Conservation (phyloP, 2,888 invertebrate genomes). For the Cacoxenus indagator region DNA sequence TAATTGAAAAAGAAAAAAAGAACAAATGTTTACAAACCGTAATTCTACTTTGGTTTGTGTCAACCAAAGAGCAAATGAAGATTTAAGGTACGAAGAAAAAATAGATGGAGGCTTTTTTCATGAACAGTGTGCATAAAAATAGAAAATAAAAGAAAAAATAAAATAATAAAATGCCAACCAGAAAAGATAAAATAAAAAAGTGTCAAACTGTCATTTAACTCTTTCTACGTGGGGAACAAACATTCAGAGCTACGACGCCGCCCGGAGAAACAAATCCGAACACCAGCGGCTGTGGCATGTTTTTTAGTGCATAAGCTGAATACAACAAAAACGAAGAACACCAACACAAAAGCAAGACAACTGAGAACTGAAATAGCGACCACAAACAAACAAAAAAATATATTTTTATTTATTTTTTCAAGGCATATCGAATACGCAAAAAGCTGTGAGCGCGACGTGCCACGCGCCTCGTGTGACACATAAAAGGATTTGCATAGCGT, state of each 20-base stretch:
- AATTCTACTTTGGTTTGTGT: not conserved
- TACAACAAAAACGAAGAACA: too few species aligned
- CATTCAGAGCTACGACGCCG: too few species aligned
- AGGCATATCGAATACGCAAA: too few species aligned
- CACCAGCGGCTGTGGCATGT: too few species aligned
- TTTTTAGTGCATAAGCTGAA: too few species aligned
- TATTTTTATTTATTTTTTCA: too few species aligned
- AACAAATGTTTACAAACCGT: not conserved
- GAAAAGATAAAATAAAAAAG: conserved; percentile 32
- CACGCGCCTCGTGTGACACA: conserved; percentile 2
- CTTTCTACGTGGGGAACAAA: conserved; percentile 5
- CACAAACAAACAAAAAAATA: too few species aligned
- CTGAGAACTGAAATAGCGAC: too few species aligned
- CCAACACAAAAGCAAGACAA: too few species aligned
- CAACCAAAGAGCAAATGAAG: not conserved
- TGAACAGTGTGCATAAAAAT: conserved; percentile 10
- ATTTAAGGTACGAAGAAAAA: not conserved
- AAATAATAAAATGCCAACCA: not conserved
- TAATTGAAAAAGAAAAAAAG: too few species aligned
- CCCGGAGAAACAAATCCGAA: too few species aligned
- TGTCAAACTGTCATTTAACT: conserved; percentile 57
- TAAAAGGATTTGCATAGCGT: conserved; percentile 25
- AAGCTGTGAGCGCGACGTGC: not conserved
- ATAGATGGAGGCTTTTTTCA: not conserved
- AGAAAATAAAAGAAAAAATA: conserved; percentile 24